Conservation (phyloP, 2,113 vertebrate species). For the Halichoeres trimaculatus region DNA sequence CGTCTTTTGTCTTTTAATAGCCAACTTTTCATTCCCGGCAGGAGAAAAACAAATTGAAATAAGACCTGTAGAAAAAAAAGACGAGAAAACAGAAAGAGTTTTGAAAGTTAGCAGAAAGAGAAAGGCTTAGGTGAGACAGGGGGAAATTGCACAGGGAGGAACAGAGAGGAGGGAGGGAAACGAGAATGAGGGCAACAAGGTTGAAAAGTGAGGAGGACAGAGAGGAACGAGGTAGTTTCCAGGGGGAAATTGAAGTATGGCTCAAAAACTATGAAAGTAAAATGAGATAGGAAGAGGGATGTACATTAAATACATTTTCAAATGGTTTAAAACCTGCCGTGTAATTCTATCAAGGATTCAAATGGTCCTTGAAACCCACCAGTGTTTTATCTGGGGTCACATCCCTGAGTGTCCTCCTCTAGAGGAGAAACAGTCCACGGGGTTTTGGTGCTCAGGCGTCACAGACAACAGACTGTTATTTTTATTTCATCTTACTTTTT, state of each 20-base stretch:
- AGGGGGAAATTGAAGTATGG: neutral
- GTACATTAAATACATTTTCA: constrained; percentile 12
- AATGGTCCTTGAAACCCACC: neutral
- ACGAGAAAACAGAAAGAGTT: constrained; percentile 8
- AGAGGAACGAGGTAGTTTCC: constrained; percentile 41
- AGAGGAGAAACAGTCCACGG: constrained; percentile 12
- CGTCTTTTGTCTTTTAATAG: constrained; percentile 29
- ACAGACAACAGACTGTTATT: constrained; percentile 36
- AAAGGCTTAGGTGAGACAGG: neutral
- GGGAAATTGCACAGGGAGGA: constrained; percentile 31
- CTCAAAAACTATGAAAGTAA: neutral
- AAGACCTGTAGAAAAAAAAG: constrained; percentile 9
- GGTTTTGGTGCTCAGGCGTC: constrained; percentile 45
- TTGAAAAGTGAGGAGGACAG: constrained; percentile 32
- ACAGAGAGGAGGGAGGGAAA: constrained; percentile 20
- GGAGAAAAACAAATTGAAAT: constrained; percentile 50
- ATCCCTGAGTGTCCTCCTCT: constrained; percentile 1
- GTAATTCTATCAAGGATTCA: constrained; percentile 16
- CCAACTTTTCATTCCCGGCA: constrained; percentile 33
- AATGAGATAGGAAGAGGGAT: constrained; percentile 15
- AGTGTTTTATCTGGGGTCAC: constrained; percentile 5
- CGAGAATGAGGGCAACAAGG: constrained; percentile 9
- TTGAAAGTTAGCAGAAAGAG: constrained; percentile 19
- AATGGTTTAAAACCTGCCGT: constrained; percentile 18
- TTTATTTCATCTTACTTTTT: constrained; percentile 11